Evolutionary conservation across 1,140 invertebrate genomes (phyloP).

Genomic region (Lordiphosa stackelbergi): DNA sequence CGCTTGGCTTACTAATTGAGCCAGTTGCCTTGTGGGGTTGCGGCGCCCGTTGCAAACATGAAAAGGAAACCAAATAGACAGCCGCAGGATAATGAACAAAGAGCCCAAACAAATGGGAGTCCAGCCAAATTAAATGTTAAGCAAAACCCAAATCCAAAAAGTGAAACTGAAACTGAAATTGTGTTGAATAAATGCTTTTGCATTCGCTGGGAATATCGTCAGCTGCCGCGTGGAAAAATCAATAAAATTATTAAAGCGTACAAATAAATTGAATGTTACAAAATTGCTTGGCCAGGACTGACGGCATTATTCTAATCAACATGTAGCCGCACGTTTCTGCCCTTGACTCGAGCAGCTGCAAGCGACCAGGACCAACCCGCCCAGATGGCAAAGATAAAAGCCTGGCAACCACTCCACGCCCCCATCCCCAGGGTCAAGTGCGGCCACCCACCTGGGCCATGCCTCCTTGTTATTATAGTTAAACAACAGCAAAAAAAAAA

Average conservation of each 20-base stretch:
- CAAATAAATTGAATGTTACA: conserved; percentile 52
- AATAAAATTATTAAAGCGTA: conserved; percentile 73
- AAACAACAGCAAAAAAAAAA: conserved; percentile 34
- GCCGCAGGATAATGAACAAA: conserved; percentile 17
- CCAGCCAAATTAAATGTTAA: conserved; percentile 37
- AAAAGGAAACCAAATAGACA: conserved; percentile 44
- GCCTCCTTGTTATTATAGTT: conserved; percentile 15
- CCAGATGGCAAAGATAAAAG: conserved; percentile 42
- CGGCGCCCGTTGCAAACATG: conserved; percentile 37
- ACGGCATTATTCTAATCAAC: conserved; percentile 45
- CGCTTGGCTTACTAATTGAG: conserved; percentile 46
- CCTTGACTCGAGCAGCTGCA: conserved; percentile 65
- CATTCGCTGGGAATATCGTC: conserved; percentile 54
- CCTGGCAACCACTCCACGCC: conserved; percentile 30
- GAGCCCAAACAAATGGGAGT: background rate
- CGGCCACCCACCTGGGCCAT: conserved; percentile 52
- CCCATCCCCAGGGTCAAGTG: conserved; percentile 64
- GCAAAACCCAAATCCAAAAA: conserved; percentile 30
- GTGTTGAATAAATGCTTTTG: conserved; percentile 39
- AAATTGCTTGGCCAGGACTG: conserved; percentile 8
- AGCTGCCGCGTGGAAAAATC: conserved; percentile 65
- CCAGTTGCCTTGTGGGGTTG: conserved; percentile 21
- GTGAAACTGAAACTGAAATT: conserved; percentile 21
- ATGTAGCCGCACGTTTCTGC: conserved; percentile 70
- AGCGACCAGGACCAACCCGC: conserved; percentile 43